Conservation (phyloP, 2,888 invertebrate species). For the Gasteruption jaculator region DNA sequence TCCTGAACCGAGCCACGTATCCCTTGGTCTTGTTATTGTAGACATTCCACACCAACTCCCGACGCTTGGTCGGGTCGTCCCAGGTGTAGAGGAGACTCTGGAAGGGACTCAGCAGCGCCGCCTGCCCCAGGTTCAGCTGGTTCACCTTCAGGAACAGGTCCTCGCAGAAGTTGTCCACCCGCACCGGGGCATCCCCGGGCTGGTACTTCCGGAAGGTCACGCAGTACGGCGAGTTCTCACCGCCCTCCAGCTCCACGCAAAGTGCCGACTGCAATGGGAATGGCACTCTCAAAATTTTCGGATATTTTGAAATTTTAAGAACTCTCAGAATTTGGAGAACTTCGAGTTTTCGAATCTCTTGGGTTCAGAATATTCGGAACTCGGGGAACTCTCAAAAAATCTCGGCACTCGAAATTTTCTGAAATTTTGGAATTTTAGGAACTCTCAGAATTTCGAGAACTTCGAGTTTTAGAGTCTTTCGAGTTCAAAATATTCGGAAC, state of each 20-base stretch:
- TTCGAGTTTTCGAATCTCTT: too few species aligned
- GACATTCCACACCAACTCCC: slow-evolving; percentile 75
- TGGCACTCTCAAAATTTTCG: too few species aligned
- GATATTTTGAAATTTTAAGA: too few species aligned
- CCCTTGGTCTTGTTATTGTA: slow-evolving; percentile 75
- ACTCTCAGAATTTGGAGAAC: too few species aligned
- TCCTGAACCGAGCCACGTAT: slow-evolving; percentile 67
- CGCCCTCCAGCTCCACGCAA: slow-evolving; percentile 69
- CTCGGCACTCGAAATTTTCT: too few species aligned
- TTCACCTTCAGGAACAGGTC: slow-evolving; percentile 77
- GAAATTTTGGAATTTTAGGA: too few species aligned
- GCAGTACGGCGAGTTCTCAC: slow-evolving; percentile 68
- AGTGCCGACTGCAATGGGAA: slow-evolving; percentile 56
- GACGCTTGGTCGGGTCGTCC: slow-evolving; percentile 75
- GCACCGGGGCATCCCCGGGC: slow-evolving; percentile 75
- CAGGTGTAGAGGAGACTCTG: slow-evolving; percentile 77
- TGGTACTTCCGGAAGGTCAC: slow-evolving; percentile 72
- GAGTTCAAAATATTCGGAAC: too few species aligned
- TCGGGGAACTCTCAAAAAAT: too few species aligned
- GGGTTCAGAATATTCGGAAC: too few species aligned
- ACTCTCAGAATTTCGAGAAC: too few species aligned
- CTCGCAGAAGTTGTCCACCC: slow-evolving; percentile 79
- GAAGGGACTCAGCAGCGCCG: slow-evolving; percentile 71
- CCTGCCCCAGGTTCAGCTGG: slow-evolving; percentile 61
- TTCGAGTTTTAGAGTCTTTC: too few species aligned